Evolutionary conservation across 2,113 vertebrate species (phyloP), one percentile per base, ranked within the genome.

Genomic region (Aegypius monachus): DNA sequence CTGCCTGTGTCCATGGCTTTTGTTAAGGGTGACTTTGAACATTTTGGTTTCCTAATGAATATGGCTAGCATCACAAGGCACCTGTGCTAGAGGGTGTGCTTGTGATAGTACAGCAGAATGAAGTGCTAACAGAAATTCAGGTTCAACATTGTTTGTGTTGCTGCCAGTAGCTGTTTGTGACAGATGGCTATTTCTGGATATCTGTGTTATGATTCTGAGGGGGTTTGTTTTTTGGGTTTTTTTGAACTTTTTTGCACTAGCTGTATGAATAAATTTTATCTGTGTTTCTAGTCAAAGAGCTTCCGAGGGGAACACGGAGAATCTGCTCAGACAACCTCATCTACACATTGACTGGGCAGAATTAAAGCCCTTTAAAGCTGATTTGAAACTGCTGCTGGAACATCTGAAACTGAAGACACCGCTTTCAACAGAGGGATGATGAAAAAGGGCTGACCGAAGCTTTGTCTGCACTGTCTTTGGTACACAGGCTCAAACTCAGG

Each of bases 101-200:
- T 84, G 29, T 67, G 55, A 71, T 13, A 71, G 26, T 36, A 17
- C 31, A 79, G 23, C 40, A 72, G 32, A 79, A 82, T 48, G 15
- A 71, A 75, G 26, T 6, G 14, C 9, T 56, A 66, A 59, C 50
- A 95, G 40, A 74, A 84, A 75, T 70, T 63, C 55, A 81, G 27
- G 36, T 77, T 88, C 50, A 77, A 3, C 1, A 1, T 32, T 93
- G 45, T 36, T 89, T 71, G 42, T 73, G 18, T 47, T 86, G 29
- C 38, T 81, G 42, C 48, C 62, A 79, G 59, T 48, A 81, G 29
- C 20, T 86, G 2, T 53, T 73, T 92, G 48, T 94, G 68, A 71
- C 53, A 96, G 58, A 86, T 77, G n/a, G 50, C 21, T 93, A 23
- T 91, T 94, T 95, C 63, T 96, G 68, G n/a, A 90, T 71, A 90